Percentiles rank a stretch among this genome's conserved stretches.
Evolutionary conservation across 1,140 invertebrate species (phyloP).

Genomic region (Sminthurinus signatus): DNA sequence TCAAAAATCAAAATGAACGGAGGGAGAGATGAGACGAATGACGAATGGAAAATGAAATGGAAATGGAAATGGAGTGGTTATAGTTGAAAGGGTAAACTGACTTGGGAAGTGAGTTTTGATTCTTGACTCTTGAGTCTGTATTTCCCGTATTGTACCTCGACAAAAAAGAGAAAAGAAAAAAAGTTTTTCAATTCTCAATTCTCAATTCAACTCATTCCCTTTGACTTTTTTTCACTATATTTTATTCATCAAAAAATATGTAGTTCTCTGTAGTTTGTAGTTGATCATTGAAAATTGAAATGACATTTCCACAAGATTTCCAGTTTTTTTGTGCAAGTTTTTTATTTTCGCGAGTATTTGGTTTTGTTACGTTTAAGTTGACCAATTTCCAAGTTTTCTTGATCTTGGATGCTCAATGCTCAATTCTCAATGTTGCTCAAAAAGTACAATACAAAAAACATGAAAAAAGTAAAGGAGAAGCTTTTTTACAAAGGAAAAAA

Average conservation of each 20-base stretch:
- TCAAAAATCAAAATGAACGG: too few relatives aligned
- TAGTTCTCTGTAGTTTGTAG: too few relatives aligned
- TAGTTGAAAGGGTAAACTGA: too few relatives aligned
- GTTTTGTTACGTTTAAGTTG: background rate
- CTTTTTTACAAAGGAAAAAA: too few relatives aligned
- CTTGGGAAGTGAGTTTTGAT: too few relatives aligned
- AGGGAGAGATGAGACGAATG: too few relatives aligned
- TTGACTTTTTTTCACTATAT: conserved; percentile 1
- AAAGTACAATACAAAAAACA: background rate
- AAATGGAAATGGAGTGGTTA: too few relatives aligned
- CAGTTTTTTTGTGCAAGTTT: background rate
- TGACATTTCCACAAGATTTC: background rate
- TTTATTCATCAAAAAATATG: background rate
- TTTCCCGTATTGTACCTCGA: background rate
- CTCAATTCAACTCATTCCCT: background rate
- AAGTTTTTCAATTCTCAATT: background rate
- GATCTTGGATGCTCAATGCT: background rate
- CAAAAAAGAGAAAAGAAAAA: background rate
- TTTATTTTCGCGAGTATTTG: background rate
- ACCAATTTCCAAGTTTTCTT: background rate
- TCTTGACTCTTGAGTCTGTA: too few relatives aligned
- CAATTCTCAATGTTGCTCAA: background rate
- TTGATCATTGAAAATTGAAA: background rate
- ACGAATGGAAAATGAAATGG: too few relatives aligned
- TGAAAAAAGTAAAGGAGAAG: background rate